Percentiles rank a stretch among this genome's conserved stretches.
These are phyloP conservation scores for Tachystola acroxantha DNA, from an alignment of 2,888 invertebrate species.

Conservation along the genomic window DNA sequence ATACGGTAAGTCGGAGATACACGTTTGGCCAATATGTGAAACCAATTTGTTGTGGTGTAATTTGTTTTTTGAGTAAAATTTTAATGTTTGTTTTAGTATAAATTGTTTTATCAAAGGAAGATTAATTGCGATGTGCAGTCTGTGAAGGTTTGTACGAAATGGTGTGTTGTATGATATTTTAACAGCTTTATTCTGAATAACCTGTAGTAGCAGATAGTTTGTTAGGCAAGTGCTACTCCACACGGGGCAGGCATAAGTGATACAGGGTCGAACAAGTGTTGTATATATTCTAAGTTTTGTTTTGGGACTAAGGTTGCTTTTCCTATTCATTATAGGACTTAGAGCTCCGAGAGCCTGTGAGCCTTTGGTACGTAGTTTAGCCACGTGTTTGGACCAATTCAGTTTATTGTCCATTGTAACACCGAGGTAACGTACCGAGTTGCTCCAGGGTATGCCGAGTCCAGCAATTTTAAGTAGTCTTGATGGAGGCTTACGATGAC, in stretches of 20 bases:
- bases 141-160: neutral
- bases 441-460: slow-evolving; percentile 1
- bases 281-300: slow-evolving; percentile 4
- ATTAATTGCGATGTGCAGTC: slow-evolving; percentile 3
- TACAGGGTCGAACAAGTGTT: slow-evolving; percentile 2
- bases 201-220: slow-evolving; percentile 2
- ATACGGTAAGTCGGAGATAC: neutral
- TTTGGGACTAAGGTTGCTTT: neutral
- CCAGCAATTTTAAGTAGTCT: neutral
- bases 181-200: slow-evolving; percentile 6
- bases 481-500: neutral
- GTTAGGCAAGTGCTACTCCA: slow-evolving; percentile 5
- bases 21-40: neutral
- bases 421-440: slow-evolving; percentile 1
- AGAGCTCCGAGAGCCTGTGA: slow-evolving; percentile 1
- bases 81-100: neutral
- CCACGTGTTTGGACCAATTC: slow-evolving; percentile 2
- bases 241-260: slow-evolving; percentile 7
- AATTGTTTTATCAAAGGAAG: neutral
- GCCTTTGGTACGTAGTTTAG: neutral
- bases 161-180: slow-evolving; percentile 9
- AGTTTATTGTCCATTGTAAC: slow-evolving; percentile 4
- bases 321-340: slow-evolving; percentile 4
- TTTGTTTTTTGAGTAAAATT: neutral
- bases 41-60: neutral